Percentiles rank a stretch among this genome's conserved stretches.
phyloP scores from a whole-genome alignment of 2,888 invertebrate species.

The Noctuana brunneofusca region DNA sequence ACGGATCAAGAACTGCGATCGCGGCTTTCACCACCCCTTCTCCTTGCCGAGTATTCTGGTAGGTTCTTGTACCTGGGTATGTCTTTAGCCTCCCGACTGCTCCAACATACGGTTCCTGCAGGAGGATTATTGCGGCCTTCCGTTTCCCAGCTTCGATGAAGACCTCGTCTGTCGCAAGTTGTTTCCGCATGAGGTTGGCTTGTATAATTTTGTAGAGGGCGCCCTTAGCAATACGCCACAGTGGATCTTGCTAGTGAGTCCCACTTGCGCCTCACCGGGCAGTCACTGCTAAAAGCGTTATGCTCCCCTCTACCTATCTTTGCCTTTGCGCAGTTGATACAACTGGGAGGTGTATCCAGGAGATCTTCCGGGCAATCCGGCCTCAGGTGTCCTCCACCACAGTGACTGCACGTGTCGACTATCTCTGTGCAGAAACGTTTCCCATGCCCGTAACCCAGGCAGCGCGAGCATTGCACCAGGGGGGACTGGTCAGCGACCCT shows the following conservation, averaged over 20 bases:
- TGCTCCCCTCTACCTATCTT: background rate
- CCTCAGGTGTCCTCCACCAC: background rate
- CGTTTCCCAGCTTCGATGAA: background rate
- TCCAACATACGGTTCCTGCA: constrained; percentile 24
- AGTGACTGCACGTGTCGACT: background rate
- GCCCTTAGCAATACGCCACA: constrained; percentile 1
- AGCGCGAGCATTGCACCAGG: background rate
- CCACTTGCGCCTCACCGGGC: constrained; percentile 30
- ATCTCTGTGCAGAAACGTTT: background rate
- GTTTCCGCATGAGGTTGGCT: constrained; percentile 1
- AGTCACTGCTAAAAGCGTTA: background rate
- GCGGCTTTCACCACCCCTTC: constrained; percentile 27
- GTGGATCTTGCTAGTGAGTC: constrained; percentile 33
- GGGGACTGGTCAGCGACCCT: background rate
- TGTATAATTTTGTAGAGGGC: constrained; percentile 1
- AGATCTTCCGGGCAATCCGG: background rate
- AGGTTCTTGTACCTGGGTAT: constrained; percentile 12
- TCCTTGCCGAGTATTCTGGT: constrained; percentile 7
- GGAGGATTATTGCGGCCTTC: background rate
- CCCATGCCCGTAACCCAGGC: background rate
- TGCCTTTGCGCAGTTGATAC: background rate
- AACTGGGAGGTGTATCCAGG: background rate
- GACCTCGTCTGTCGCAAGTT: background rate
- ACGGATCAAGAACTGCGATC: constrained; percentile 15
- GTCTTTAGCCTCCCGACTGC: background rate